Conservation (phyloP, 2,888 invertebrate species). For the Boloria euphrosyne region DNA sequence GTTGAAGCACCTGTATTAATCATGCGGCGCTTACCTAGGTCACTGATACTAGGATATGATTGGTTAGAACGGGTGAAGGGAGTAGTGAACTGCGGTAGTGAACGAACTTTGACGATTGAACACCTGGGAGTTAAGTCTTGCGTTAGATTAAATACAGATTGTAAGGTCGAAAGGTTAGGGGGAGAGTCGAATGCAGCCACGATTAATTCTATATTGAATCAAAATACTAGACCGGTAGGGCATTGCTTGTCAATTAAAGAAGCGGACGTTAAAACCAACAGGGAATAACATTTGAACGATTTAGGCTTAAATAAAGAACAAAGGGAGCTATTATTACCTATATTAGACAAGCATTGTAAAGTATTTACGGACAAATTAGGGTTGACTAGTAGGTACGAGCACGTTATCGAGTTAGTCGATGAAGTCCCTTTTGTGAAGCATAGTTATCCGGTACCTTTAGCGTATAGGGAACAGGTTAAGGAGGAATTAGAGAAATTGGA, state of each 20-base stretch:
- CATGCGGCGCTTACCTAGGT: conserved; percentile 9
- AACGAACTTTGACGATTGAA: not conserved
- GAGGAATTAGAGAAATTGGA: conserved; percentile 39
- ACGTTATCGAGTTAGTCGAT: conserved; percentile 36
- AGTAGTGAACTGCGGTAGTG: not conserved
- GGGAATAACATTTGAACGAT: not conserved
- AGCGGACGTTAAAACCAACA: not conserved
- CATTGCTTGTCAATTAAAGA: not conserved
- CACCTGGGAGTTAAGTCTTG: not conserved
- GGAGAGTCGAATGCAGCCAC: not conserved
- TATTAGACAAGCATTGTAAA: conserved; percentile 15
- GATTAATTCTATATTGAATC: not conserved
- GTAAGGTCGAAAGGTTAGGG: not conserved
- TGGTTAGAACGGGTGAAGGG: conserved; percentile 7
- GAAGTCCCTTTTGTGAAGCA: conserved; percentile 35
- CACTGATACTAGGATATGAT: conserved; percentile 20
- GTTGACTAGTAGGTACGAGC: conserved; percentile 38
- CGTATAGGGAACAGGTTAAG: conserved; percentile 38
- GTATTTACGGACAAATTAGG: conserved; percentile 33
- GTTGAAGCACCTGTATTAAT: conserved; percentile 3
- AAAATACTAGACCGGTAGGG: not conserved
- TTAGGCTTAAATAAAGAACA: not conserved
- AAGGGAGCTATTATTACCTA: not conserved
- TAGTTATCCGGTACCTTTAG: conserved; percentile 42
- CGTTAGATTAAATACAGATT: not conserved